Percentiles rank a stretch among this genome's conserved stretches.
Conservation (phyloP, 2,797 vertebrate species). For the Helicolenus hilgendorfi region DNA sequence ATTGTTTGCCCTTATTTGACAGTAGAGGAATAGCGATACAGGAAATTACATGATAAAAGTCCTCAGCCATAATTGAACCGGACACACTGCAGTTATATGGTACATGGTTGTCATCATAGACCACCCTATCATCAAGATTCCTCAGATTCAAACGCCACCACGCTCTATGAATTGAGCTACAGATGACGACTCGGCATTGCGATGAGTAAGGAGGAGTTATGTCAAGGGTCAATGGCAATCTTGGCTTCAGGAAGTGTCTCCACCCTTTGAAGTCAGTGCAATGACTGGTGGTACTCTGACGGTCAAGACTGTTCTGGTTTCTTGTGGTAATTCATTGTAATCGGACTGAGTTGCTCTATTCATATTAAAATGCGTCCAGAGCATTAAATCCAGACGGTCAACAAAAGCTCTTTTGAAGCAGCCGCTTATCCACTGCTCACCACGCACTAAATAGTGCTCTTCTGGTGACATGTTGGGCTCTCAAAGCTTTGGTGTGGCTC, state of each 20-base stretch:
- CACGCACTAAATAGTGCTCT: constrained; percentile 42
- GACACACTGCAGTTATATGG: background rate
- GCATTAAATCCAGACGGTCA: constrained; percentile 30
- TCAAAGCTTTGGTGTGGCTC: constrained; percentile 56
- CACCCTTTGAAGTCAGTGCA: constrained; percentile 27
- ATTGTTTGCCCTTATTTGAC: background rate
- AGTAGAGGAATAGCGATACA: background rate
- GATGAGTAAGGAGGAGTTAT: background rate
- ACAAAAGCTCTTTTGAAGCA: constrained; percentile 65
- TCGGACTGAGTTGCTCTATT: constrained; percentile 46
- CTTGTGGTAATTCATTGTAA: constrained; percentile 39
- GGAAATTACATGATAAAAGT: background rate
- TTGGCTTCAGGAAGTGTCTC: constrained; percentile 9
- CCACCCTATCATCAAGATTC: background rate
- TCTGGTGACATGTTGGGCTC: constrained; percentile 57
- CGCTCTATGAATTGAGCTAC: background rate
- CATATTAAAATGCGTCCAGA: constrained; percentile 58
- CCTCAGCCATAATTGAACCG: background rate
- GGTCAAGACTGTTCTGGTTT: background rate
- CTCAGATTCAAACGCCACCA: background rate
- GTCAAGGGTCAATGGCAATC: background rate
- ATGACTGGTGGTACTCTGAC: background rate
- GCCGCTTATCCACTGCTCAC: constrained; percentile 41
- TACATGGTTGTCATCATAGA: background rate
- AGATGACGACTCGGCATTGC: background rate